Evolutionary conservation across 2,888 invertebrate genomes (phyloP).

Genomic region (Scaptomyza polygonia): DNA sequence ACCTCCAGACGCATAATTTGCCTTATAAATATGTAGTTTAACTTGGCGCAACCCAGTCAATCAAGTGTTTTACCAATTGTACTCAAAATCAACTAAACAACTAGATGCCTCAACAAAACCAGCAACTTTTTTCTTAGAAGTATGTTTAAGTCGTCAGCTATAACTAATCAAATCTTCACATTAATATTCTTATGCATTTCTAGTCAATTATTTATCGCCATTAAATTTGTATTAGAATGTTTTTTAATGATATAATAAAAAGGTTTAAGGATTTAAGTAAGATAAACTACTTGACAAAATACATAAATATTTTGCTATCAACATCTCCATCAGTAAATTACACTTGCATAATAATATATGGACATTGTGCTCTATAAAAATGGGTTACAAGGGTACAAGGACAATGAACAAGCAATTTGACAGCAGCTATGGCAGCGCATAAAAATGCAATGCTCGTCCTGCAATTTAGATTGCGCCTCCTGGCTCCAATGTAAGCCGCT

Average conservation of each 20-base stretch:
- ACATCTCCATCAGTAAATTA: constrained; percentile 2
- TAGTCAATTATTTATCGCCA: not conserved
- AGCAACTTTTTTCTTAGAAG: not conserved
- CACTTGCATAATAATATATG: constrained; percentile 40
- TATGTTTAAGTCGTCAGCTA: not conserved
- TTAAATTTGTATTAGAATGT: not conserved
- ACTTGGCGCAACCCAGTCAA: constrained; percentile 13
- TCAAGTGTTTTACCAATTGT: constrained; percentile 26
- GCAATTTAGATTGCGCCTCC: constrained; percentile 58
- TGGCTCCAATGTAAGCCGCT: constrained; percentile 32
- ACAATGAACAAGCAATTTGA: constrained; percentile 56
- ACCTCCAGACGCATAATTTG: constrained; percentile 56
- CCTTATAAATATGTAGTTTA: constrained; percentile 43
- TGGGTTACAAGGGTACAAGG: constrained; percentile 34
- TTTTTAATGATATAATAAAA: too few relatives aligned
- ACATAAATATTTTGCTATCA: not conserved
- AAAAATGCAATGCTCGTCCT: constrained; percentile 62
- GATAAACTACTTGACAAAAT: not conserved
- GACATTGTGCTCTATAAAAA: constrained; percentile 33
- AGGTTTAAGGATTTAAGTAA: not conserved
- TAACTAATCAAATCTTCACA: too few relatives aligned
- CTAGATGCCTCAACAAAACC: not conserved
- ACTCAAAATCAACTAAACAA: not conserved
- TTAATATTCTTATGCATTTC: not conserved
- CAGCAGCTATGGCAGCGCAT: constrained; percentile 59